A percentile compares a stretch with the other conserved stretches of the same genome.
These are phyloP conservation scores for Hemitrygon akajei DNA, from an alignment of 2,797 vertebrate genomes.

Conservation along the genomic window DNA sequence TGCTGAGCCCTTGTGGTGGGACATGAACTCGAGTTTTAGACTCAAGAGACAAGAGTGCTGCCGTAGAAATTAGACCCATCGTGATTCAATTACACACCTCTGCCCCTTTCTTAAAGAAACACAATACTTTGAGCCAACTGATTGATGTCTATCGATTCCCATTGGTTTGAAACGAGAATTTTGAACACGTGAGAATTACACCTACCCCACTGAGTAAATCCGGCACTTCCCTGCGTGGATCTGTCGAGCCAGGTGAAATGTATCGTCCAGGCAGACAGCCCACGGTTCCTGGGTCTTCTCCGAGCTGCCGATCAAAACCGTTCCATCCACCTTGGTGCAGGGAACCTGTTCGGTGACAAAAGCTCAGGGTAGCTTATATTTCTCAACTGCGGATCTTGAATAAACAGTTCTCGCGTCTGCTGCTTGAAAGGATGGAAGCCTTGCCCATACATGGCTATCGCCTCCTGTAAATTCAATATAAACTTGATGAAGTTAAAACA, in stretches of 20 bases:
- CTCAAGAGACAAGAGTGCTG: neutral
- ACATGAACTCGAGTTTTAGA: neutral
- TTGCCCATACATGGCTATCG: too few relatives aligned
- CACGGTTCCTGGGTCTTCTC: slow-evolving; percentile 58
- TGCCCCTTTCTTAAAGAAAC: too few relatives aligned
- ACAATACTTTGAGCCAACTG: neutral
- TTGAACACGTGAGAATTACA: neutral
- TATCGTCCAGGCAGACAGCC: slow-evolving; percentile 76
- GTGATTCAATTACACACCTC: neutral
- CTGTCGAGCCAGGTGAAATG: slow-evolving; percentile 70
- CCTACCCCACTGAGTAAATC: slow-evolving; percentile 88
- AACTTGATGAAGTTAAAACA: neutral
- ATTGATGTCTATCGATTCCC: too few relatives aligned
- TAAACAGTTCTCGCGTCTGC: neutral
- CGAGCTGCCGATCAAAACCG: slow-evolving; percentile 44
- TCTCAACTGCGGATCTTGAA: neutral
- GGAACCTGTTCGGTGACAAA: slow-evolving; percentile 61
- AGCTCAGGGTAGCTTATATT: neutral
- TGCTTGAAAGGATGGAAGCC: neutral
- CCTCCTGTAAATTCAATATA: neutral
- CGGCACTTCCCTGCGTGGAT: slow-evolving; percentile 74
- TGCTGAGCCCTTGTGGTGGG: neutral
- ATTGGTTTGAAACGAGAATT: neutral
- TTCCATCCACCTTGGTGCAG: slow-evolving; percentile 55
- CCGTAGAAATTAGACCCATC: neutral